Evolutionary conservation across 2,797 vertebrate species (phyloP).

Genomic region (Epinephelus awoara): DNA sequence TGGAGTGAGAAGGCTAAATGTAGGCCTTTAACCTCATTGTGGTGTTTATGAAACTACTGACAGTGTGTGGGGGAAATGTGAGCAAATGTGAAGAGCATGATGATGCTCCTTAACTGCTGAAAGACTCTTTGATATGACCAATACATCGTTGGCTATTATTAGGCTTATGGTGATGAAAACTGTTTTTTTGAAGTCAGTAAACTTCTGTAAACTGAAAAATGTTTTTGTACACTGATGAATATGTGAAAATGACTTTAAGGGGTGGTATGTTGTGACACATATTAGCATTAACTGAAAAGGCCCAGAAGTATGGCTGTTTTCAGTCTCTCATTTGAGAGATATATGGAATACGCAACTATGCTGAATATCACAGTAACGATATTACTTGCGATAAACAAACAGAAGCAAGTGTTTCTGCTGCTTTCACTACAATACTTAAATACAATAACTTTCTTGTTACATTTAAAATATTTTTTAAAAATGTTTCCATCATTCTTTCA

Average conservation of each 20-base stretch:
- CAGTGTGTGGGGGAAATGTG: neutral
- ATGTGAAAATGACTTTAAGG: neutral
- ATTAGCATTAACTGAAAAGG: neutral
- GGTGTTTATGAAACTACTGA: constrained; percentile 39
- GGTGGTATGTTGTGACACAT: neutral
- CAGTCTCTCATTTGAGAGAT: neutral
- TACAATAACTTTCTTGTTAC: no score
- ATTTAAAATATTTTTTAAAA: no score
- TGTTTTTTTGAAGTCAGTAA: no score
- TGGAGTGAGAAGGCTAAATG: constrained; percentile 18
- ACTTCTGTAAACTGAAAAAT: neutral
- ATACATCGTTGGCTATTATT: neutral
- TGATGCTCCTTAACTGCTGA: neutral
- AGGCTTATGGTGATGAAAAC: constrained; percentile 3
- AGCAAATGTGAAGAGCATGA: neutral
- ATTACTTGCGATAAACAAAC: no score
- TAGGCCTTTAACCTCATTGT: constrained; percentile 20
- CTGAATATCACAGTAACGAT: no score
- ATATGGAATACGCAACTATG: no score
- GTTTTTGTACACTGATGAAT: neutral
- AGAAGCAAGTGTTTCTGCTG: no score
- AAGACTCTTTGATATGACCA: neutral
- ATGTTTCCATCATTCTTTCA: no score
- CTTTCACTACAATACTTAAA: no score
- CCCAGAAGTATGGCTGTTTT: neutral